These are phyloP conservation scores for Centropyge bicolor DNA, from an alignment of 2,797 vertebrate genomes.

Conservation along the genomic window DNA sequence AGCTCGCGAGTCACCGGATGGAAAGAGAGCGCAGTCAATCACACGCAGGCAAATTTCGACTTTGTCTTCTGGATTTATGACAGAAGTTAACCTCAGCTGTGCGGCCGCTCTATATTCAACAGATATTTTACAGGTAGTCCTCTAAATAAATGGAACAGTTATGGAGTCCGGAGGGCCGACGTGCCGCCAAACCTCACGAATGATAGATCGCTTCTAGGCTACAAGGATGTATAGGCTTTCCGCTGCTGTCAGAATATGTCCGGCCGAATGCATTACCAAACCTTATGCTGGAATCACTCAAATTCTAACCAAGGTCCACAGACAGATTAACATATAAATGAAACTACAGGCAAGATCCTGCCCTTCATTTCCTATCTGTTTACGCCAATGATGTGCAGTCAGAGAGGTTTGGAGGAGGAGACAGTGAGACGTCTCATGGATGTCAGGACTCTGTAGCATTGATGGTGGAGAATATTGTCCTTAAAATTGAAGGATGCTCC, in stretches of 20 bases:
- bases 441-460: slow-evolving; percentile 13
- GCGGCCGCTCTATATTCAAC: slow-evolving; percentile 56
- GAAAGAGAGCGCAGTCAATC: slow-evolving; percentile 51
- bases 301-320: slow-evolving; percentile 67
- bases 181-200: slow-evolving; percentile 49
- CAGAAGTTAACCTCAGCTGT: slow-evolving; percentile 47
- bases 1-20: slow-evolving; percentile 42
- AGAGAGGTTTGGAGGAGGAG: slow-evolving; percentile 39
- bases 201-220: slow-evolving; percentile 66
- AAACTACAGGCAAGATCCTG: slow-evolving; percentile 66
- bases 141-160: slow-evolving; percentile 65
- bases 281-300: slow-evolving; percentile 68
- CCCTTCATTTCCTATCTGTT: slow-evolving; percentile 64
- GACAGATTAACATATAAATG: slow-evolving; percentile 84
- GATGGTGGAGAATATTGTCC: not conserved
- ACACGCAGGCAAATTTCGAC: slow-evolving; percentile 31
- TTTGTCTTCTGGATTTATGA: slow-evolving; percentile 69
- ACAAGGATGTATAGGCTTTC: slow-evolving; percentile 66
- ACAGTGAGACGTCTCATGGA: slow-evolving; percentile 16
- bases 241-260: slow-evolving; percentile 56
- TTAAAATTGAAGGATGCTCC: slow-evolving; percentile 16
- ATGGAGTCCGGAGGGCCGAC: slow-evolving; percentile 57
- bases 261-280: slow-evolving; percentile 68
- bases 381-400: slow-evolving; percentile 48
- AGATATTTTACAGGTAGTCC: slow-evolving; percentile 63